Base-by-base conservation (phyloP, 2,797 vertebrate genomes). In the Lophius americanus region DNA sequence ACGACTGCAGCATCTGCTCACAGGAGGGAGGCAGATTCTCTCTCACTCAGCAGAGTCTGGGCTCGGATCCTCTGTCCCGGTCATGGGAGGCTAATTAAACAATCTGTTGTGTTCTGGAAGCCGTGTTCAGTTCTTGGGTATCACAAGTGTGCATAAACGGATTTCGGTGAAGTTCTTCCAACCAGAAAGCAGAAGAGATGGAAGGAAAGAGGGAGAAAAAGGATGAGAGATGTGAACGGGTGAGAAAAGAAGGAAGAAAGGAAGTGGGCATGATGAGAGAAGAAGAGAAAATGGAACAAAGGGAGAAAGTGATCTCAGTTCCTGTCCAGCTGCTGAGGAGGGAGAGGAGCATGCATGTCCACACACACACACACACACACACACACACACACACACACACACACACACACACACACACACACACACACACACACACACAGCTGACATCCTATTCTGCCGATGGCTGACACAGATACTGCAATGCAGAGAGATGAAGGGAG, bases 401-500 rank as follows among this genome's bases (percentile, higher is more conserved):
- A 64, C 60, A 49, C 51, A 61, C 61, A 64, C 48, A 55, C 44
- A 54, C 60, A 60, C 71, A 64, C 75, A 73, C 71, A 41, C 49
- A 49, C 73, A 69, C 65, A 62, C 64, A 68, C 71, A 51, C 66
- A 53, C 60, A 73, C 61, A 67, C 68, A 74, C 42, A 59, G 36
- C 50, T 79, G 60, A 72, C 75, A 83, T 73, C 71, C 66, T 54
- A 43, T 71, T 79, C 81, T 86, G 86, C 81, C 72, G 84, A 90
- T 90, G 89, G 84, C 89, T 88, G 88, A 83, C 85, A 91, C 87
- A 86, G 89, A 91, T 90, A 90, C 90, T 91, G 90, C 90, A 91
- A 85, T 91, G 90, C 90, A 91, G 90, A 81, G 79, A 90, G 89
- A 74, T 65, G 71, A 62, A 51, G 56, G 71, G 71, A 70, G 67